phyloP scores from a whole-genome alignment of 1,140 invertebrate genomes.

The Drosophila dunni region DNA sequence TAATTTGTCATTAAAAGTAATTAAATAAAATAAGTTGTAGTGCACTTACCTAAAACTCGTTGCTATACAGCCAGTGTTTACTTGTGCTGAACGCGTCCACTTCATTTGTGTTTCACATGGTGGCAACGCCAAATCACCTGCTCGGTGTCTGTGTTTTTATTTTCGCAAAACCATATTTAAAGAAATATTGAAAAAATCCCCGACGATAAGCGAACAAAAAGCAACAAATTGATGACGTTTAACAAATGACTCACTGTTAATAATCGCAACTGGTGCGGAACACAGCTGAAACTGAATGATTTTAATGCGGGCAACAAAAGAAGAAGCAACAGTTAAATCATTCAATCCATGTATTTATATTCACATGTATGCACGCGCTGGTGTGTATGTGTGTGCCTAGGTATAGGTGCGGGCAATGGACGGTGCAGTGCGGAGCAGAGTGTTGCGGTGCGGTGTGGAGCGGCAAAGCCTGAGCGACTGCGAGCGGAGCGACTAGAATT shows the following conservation, averaged over 20 bases:
- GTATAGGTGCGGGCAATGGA: slow-evolving; percentile 46
- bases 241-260: not conserved
- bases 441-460: not conserved
- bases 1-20: no score
- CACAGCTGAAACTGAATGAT: not conserved
- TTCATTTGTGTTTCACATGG: not conserved
- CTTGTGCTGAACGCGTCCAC: slow-evolving; percentile 20
- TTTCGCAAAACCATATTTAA: slow-evolving; percentile 31
- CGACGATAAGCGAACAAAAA: slow-evolving; percentile 2
- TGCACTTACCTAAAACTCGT: no score
- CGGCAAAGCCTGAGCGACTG: slow-evolving; percentile 19
- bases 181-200: not conserved
- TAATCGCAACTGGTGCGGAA: slow-evolving; percentile 5
- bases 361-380: not conserved
- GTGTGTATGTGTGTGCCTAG: slow-evolving; percentile 11
- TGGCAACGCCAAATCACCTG: slow-evolving; percentile 48
- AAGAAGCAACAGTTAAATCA: slow-evolving; percentile 58
- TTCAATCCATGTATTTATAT: not conserved
- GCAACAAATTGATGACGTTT: not conserved
- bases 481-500: slow-evolving; percentile 59
- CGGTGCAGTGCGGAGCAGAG: slow-evolving; percentile 28
- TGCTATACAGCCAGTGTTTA: not conserved
- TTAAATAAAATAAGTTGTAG: not conserved
- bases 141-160: slow-evolving; percentile 37
- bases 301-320: slow-evolving; percentile 33